A percentile compares a stretch with the other conserved stretches of the same genome.
phyloP scores from a whole-genome alignment of 2,113 vertebrate species.

The Neolamprologus ventralis region DNA sequence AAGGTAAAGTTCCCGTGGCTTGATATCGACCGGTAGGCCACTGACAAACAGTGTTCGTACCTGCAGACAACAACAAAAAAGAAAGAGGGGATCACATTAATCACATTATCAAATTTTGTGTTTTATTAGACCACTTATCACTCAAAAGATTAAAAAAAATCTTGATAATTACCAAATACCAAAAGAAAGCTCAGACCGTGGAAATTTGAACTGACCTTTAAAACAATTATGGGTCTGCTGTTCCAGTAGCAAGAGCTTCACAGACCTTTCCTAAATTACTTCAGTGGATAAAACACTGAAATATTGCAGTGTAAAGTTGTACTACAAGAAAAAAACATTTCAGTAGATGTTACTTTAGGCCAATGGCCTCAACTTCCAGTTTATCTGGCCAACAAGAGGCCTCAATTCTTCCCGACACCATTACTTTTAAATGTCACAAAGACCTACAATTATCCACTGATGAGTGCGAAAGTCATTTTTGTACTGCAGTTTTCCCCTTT shows the following conservation, averaged over 20 bases:
- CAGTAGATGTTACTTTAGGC: neutral
- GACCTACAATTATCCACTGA: neutral
- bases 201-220: neutral
- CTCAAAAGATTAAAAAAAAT: neutral
- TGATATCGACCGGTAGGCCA: constrained; percentile 94
- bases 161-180: neutral
- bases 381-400: neutral
- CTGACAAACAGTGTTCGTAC: constrained; percentile 93
- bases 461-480: neutral
- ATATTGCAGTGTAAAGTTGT: neutral
- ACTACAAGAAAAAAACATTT: neutral
- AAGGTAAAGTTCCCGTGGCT: constrained; percentile 94
- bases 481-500: neutral
- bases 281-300: neutral
- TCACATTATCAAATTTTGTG: neutral
- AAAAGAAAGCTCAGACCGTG: neutral
- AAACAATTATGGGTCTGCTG: neutral
- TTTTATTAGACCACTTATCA: neutral
- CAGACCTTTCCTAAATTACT: neutral
- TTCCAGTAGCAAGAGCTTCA: neutral
- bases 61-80: constrained; percentile 14
- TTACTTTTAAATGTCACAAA: neutral
- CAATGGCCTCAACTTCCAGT: neutral
- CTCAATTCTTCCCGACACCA: neutral
- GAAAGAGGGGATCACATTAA: neutral